phyloP scores from a whole-genome alignment of 2,888 invertebrate species.

The Lamproptera curius region DNA sequence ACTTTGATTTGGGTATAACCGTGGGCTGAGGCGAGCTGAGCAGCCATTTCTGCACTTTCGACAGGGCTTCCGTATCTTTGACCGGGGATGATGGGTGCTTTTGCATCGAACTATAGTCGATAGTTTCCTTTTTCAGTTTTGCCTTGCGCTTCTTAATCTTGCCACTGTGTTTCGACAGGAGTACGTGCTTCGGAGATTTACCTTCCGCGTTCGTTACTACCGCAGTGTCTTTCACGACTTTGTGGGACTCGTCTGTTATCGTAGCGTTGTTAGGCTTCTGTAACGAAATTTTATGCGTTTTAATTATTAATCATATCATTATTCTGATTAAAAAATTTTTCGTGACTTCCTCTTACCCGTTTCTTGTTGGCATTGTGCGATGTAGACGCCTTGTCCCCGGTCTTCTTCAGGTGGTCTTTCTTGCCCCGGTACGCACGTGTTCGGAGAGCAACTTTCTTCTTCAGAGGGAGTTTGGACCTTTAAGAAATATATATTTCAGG shows the following conservation, averaged over 20 bases:
- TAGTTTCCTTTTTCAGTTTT: slow-evolving; percentile 84
- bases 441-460: slow-evolving; percentile 87
- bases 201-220: slow-evolving; percentile 72
- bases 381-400: slow-evolving; percentile 64
- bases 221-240: slow-evolving; percentile 62
- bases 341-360: slow-evolving; percentile 51
- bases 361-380: slow-evolving; percentile 65
- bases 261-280: slow-evolving; percentile 60
- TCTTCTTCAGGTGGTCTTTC: slow-evolving; percentile 62
- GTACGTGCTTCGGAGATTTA: slow-evolving; percentile 76
- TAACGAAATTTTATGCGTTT: slow-evolving; percentile 24
- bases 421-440: slow-evolving; percentile 77
- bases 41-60: slow-evolving; percentile 92
- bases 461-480: slow-evolving; percentile 91
- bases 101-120: slow-evolving; percentile 86
- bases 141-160: slow-evolving; percentile 75
- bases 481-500: too few species aligned
- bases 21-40: slow-evolving; percentile 83
- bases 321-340: too few species aligned
- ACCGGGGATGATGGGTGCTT: slow-evolving; percentile 76
- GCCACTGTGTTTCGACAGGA: slow-evolving; percentile 67
- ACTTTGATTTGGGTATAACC: slow-evolving; percentile 88
- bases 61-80: slow-evolving; percentile 77
- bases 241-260: slow-evolving; percentile 54
- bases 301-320: too few species aligned